Base-by-base conservation (phyloP, 2,797 vertebrate genomes). In the Siniperca scherzeri region DNA sequence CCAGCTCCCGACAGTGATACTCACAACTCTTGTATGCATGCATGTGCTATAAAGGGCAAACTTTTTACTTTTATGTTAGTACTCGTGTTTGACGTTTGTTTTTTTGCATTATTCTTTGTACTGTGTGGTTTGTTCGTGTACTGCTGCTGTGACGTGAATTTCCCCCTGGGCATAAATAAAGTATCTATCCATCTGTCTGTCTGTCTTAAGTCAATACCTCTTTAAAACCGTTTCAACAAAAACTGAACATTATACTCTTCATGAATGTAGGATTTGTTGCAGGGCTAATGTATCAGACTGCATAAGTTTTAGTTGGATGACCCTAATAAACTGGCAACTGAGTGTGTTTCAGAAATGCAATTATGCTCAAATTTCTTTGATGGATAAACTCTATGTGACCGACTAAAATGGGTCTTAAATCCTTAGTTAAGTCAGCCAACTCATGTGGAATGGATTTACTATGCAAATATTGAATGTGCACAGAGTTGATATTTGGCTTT, bases 391-490 rank as follows among this genome's bases (percentile, higher is more conserved):
- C 25, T 30, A 44, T 42, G 22, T 70, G 30, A 74, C 42, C 46
- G 40, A 57, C 50, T 81, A 73, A 76, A 73, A 79, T 9, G 9
- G 66, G 44, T 83, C 7, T 4, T 84, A 86, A 86, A 88, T 88
- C 72, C 25, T 77, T 2, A 21, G 19, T 33, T 71, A 36, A 82
- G 12, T 60, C 78, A 82, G 73, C 80, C 84, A 82, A 7, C 67
- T 87, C 88, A 87, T 87, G 69, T 85, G 76, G 82, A 82, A 81
- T 74, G n/a, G 69, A 81, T 89, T 89, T 81, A 46, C 64, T 60
- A 38, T 65, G 38, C 19, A 55, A 72, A 78, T 69, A 78, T 67
- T 16, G 9, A 65, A 69, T 76, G 10, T 74, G 80, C 38, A 71
- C 53, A 40, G 17, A 77, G 77, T 30, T 60, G 33, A 87, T 67